A percentile compares a stretch with the other conserved stretches of the same genome.
Evolutionary conservation across 2,797 vertebrate genomes (phyloP).

Genomic region (Ctenosaura bakeri): DNA sequence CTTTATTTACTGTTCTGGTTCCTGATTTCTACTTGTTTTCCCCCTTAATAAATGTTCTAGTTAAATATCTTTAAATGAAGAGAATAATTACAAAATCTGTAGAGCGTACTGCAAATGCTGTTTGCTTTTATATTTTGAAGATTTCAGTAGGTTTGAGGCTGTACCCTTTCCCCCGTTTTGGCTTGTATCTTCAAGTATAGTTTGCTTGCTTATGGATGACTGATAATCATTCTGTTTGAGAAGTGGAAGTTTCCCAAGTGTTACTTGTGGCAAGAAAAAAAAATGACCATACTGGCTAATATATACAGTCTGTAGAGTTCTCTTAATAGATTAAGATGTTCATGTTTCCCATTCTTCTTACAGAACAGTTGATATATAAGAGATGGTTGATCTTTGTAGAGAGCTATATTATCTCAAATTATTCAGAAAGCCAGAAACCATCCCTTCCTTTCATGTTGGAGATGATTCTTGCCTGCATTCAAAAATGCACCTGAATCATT

Average conservation of each 20-base stretch:
- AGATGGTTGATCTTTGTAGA: slow-evolving; percentile 45
- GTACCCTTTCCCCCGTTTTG: not conserved
- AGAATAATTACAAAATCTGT: not conserved
- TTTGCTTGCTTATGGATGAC: not conserved
- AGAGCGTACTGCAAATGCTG: not conserved
- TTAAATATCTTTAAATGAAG: slow-evolving; percentile 27
- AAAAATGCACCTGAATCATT: not conserved
- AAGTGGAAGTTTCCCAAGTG: not conserved
- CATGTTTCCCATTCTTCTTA: slow-evolving; percentile 39
- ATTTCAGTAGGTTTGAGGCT: not conserved
- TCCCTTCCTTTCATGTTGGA: not conserved
- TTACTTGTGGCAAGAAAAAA: not conserved
- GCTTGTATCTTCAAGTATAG: not conserved
- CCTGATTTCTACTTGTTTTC: slow-evolving; percentile 37
- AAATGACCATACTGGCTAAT: not conserved
- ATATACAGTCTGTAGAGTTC: slow-evolving; percentile 44
- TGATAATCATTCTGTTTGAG: not conserved
- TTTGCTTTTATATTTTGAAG: not conserved
- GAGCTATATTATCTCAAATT: slow-evolving; percentile 6
- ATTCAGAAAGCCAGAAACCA: not conserved
- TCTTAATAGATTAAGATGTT: slow-evolving; percentile 26
- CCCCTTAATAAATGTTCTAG: slow-evolving; percentile 49
- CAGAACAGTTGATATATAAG: slow-evolving; percentile 14
- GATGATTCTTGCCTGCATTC: slow-evolving; percentile 28
- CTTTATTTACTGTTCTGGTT: slow-evolving; percentile 13